A percentile compares a stretch with the other conserved stretches of the same genome.
These are phyloP conservation scores for Notospermus geniculatus DNA, from an alignment of 1,140 invertebrate genomes.

Conservation along the genomic window DNA sequence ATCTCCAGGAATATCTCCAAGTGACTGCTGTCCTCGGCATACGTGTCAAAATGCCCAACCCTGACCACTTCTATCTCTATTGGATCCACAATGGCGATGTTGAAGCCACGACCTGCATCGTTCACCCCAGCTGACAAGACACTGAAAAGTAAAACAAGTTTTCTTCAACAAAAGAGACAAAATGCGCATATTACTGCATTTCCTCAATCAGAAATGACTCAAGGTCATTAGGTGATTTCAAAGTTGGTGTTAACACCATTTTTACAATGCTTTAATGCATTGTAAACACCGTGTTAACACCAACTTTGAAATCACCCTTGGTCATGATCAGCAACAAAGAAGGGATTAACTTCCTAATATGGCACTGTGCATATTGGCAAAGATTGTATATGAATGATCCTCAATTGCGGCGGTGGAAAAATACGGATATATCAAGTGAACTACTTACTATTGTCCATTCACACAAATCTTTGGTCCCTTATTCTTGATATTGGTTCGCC, in stretches of 20 bases:
- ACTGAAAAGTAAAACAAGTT: slow-evolving; percentile 35
- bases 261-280: no score
- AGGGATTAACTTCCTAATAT: slow-evolving; percentile 4
- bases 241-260: no score
- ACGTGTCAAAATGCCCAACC: slow-evolving; percentile 56
- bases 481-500: slow-evolving; percentile 37
- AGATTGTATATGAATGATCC: no score
- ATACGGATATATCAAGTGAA: no score
- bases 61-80: slow-evolving; percentile 38
- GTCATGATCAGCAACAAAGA: slow-evolving; percentile 2
- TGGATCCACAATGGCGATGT: slow-evolving; percentile 54
- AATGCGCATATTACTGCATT: neutral
- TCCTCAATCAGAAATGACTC: no score
- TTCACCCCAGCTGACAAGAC: slow-evolving; percentile 53
- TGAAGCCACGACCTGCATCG: slow-evolving; percentile 57
- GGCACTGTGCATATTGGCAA: no score
- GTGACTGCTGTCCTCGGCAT: slow-evolving; percentile 55
- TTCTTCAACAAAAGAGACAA: no score
- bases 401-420: no score
- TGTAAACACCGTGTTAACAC: no score
- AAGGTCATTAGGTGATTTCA: no score
- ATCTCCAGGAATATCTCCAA: slow-evolving; percentile 58
- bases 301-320: no score
- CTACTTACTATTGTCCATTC: slow-evolving; percentile 58
- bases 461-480: slow-evolving; percentile 59